Evolutionary conservation across 2,113 vertebrate species (phyloP).

Genomic region (Sander lucioperca): DNA sequence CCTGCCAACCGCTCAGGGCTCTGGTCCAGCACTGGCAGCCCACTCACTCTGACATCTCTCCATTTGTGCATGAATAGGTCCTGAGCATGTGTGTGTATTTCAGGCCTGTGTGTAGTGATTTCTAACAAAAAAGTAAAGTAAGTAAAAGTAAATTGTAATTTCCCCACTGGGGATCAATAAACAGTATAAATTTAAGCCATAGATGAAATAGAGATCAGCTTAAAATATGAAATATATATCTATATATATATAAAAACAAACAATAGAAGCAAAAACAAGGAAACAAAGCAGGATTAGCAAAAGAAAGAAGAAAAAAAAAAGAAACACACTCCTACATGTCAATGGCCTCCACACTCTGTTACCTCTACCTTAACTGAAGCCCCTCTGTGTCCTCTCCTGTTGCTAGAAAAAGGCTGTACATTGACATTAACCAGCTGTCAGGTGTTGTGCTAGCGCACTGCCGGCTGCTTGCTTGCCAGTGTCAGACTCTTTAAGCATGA

Average conservation of each 20-base stretch:
- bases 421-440: conserved; percentile 70
- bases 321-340: neutral
- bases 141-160: too few species aligned
- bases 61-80: too few species aligned
- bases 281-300: neutral
- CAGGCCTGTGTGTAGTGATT: too few species aligned
- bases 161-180: too few species aligned
- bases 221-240: neutral
- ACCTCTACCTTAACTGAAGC: conserved; percentile 15
- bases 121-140: too few species aligned
- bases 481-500: conserved; percentile 71
- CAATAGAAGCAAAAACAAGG: neutral
- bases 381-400: conserved; percentile 19
- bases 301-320: too few species aligned
- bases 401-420: conserved; percentile 24
- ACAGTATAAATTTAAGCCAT: too few species aligned
- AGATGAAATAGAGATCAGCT: neutral
- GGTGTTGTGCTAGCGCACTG: conserved; percentile 47
- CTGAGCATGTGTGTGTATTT: too few species aligned
- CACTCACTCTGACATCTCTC: too few species aligned
- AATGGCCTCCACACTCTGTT: conserved; percentile 9
- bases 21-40: too few species aligned
- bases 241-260: neutral
- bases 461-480: conserved; percentile 46
- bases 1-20: too few species aligned